A percentile compares a stretch with the other conserved stretches of the same genome.
These are phyloP conservation scores for Nineta flava DNA, from an alignment of 2,888 invertebrate genomes.

Conservation along the genomic window DNA sequence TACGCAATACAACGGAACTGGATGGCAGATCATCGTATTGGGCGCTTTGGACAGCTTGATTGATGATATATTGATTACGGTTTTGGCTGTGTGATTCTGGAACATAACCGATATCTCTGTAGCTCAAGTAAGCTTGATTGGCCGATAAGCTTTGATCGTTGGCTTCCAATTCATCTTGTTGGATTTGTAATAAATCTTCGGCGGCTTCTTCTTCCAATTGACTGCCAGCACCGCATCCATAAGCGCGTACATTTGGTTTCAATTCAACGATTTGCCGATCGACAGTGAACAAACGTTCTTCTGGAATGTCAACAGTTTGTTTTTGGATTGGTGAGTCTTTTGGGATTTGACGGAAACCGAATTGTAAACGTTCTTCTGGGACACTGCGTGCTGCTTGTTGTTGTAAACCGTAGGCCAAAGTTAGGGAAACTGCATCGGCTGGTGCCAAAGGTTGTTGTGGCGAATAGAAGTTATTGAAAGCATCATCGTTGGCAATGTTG, in stretches of 20 bases:
- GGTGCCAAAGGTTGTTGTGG: slow-evolving; percentile 16
- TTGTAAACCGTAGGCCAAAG: slow-evolving; percentile 27
- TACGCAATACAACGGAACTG: slow-evolving; percentile 8
- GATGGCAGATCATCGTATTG: slow-evolving; percentile 2
- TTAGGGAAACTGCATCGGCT: slow-evolving; percentile 33
- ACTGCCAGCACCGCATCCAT: slow-evolving; percentile 5
- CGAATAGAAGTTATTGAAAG: slow-evolving; percentile 7
- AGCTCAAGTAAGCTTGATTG: slow-evolving; percentile 21
- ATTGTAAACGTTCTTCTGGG: slow-evolving; percentile 33
- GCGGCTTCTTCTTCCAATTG: slow-evolving; percentile 21
- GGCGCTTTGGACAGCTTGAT: neutral
- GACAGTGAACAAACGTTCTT: slow-evolving; percentile 32
- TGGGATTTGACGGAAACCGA: slow-evolving; percentile 33
- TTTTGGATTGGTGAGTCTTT: slow-evolving; percentile 22
- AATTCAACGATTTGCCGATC: slow-evolving; percentile 35
- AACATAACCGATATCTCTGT: slow-evolving; percentile 30
- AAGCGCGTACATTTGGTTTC: slow-evolving; percentile 17
- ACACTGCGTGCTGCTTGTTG: slow-evolving; percentile 23
- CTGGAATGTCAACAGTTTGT: slow-evolving; percentile 25
- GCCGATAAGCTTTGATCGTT: slow-evolving; percentile 10
- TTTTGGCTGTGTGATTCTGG: slow-evolving; percentile 17
- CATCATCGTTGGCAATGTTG: slow-evolving; percentile 7
- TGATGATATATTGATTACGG: slow-evolving; percentile 2
- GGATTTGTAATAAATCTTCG: slow-evolving; percentile 17
- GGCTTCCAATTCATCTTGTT: slow-evolving; percentile 17